Conservation (phyloP, 1,140 invertebrate genomes). For the Drosophila kohkoa region DNA sequence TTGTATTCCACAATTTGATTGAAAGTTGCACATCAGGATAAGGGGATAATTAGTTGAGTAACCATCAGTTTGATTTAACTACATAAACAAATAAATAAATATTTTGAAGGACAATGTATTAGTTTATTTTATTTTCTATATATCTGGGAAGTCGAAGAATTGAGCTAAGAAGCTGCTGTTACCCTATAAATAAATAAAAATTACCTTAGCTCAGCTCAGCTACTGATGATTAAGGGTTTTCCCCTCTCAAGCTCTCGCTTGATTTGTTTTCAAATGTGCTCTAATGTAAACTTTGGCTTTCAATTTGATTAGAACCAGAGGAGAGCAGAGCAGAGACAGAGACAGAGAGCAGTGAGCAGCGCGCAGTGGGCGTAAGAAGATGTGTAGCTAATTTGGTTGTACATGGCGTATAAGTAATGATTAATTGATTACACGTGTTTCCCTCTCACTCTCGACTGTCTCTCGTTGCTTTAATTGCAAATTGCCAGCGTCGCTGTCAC, state of each 20-base stretch:
- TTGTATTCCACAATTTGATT: no score
- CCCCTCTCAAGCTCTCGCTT: background rate
- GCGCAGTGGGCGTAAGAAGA: background rate
- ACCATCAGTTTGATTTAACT: no score
- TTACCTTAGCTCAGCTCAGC: background rate
- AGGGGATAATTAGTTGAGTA: no score
- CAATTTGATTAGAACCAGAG: slow-evolving; percentile 18
- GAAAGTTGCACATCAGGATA: no score
- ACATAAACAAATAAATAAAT: no score
- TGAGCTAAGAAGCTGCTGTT: no score
- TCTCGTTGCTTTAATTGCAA: slow-evolving; percentile 25
- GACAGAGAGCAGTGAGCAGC: background rate
- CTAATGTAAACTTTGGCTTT: slow-evolving; percentile 8
- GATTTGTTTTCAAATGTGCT: background rate
- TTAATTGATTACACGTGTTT: slow-evolving; percentile 64
- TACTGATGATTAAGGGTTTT: slow-evolving; percentile 3
- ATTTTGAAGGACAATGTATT: no score
- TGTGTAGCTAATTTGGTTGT: slow-evolving; percentile 39
- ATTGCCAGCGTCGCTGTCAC: slow-evolving; percentile 14
- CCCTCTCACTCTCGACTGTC: background rate
- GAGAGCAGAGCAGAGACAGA: no score
- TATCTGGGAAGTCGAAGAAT: no score
- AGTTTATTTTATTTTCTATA: no score
- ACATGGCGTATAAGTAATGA: slow-evolving; percentile 49
- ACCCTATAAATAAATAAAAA: background rate